These are phyloP conservation scores for Arrhopalites spinosus DNA, from an alignment of 2,888 invertebrate species.

Conservation along the genomic window DNA sequence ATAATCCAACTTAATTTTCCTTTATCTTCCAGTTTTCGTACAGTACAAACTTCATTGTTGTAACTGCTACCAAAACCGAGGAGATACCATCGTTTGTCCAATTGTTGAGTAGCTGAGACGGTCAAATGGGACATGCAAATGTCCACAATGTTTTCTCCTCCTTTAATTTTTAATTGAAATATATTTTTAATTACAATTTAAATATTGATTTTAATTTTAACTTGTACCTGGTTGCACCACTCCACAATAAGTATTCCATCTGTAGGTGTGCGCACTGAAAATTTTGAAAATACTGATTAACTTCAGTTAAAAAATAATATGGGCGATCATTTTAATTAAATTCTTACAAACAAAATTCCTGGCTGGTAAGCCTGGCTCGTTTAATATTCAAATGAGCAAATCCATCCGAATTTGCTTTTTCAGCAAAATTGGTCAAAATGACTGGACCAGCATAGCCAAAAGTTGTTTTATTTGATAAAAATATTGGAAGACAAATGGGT, in stretches of 20 bases:
- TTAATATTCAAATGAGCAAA: constrained; percentile 13
- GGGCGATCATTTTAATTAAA: neutral
- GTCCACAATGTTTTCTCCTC: neutral
- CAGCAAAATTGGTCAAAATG: neutral
- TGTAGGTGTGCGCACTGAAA: constrained; percentile 4
- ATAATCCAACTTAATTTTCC: neutral
- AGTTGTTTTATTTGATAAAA: neutral
- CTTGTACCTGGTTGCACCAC: neutral
- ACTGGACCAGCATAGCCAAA: constrained; percentile 14
- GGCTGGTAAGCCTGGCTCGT: constrained; percentile 6
- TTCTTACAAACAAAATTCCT: constrained; percentile 16
- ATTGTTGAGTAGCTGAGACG: neutral
- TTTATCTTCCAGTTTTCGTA: constrained; percentile 14
- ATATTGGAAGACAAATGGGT: constrained; percentile 7
- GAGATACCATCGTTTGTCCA: neutral
- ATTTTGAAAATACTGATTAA: neutral
- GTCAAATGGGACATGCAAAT: neutral
- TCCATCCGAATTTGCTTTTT: constrained; percentile 5
- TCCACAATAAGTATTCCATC: neutral
- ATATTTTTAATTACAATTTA: neutral
- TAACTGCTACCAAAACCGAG: constrained; percentile 1
- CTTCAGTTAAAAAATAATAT: neutral
- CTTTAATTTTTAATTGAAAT: neutral
- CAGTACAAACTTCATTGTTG: neutral
- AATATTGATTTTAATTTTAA: neutral